These are phyloP conservation scores for Cervus canadensis DNA, from an alignment of 2,113 vertebrate genomes.

Conservation along the genomic window DNA sequence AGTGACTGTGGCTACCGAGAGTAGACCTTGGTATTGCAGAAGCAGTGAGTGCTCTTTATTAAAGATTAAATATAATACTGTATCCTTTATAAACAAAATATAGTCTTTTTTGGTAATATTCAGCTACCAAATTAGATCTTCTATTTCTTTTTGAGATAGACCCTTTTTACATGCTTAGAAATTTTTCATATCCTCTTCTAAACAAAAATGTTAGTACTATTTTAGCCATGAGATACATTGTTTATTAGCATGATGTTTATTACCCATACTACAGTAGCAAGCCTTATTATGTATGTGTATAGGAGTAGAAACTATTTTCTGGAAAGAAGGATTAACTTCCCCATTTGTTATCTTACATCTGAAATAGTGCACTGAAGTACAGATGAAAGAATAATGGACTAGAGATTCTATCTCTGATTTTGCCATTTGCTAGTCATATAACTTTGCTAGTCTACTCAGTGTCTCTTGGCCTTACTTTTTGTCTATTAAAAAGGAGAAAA, in stretches of 20 bases:
- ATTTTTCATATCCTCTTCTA: neutral
- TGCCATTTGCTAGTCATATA: slow-evolving; percentile 5
- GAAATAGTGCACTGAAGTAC: neutral
- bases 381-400: neutral
- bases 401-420: neutral
- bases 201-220: neutral
- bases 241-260: slow-evolving; percentile 29
- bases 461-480: neutral
- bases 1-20: slow-evolving; percentile 2
- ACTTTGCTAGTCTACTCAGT: neutral
- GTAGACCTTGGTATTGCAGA: neutral
- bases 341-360: neutral
- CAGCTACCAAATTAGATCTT: neutral
- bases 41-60: slow-evolving; percentile 25
- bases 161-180: neutral
- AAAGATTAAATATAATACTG: slow-evolving; percentile 15
- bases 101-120: neutral
- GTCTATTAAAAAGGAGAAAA: slow-evolving; percentile 25
- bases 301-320: slow-evolving; percentile 19
- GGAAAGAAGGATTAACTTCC: neutral
- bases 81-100: slow-evolving; percentile 30
- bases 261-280: neutral
- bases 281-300: neutral
- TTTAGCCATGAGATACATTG: neutral
- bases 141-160: neutral